phyloP scores from a whole-genome alignment of 2,797 vertebrate species.

The Simalia tracyae region DNA sequence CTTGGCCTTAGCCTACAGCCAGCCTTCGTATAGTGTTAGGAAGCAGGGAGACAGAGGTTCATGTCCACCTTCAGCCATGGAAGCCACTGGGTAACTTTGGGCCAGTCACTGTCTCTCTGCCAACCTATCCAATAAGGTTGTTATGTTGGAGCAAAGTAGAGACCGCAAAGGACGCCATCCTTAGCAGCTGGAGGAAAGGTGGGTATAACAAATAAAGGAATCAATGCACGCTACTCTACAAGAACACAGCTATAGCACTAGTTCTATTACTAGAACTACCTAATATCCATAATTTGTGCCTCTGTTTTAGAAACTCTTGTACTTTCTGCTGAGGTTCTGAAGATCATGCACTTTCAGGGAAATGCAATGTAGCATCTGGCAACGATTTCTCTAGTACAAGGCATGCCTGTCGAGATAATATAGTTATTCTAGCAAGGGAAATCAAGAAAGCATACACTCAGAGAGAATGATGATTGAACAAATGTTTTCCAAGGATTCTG shows the following conservation, averaged over 20 bases:
- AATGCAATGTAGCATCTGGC: not conserved
- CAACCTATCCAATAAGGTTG: not conserved
- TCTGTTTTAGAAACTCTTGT: not conserved
- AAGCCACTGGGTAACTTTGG: not conserved
- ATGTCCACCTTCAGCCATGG: not conserved
- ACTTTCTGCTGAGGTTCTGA: not conserved
- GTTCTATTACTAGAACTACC: not conserved
- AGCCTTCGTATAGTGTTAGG: not conserved
- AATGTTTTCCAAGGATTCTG: not conserved
- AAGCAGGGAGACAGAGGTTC: not conserved
- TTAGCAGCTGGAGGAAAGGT: not conserved
- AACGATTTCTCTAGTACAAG: not conserved
- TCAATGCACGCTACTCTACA: not conserved
- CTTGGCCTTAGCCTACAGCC: not conserved
- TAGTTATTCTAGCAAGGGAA: not conserved
- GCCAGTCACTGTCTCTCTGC: not conserved
- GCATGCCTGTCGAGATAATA: not conserved
- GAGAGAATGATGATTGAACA: not conserved
- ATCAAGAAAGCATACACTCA: not conserved
- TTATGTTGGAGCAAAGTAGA: not conserved
- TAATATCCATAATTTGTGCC: not conserved
- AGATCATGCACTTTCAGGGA: not conserved
- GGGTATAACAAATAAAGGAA: not conserved
- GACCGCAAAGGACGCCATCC: not conserved
- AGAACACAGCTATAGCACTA: not conserved